A percentile compares a stretch with the other conserved stretches of the same genome.
phyloP scores from a whole-genome alignment of 1,140 invertebrate genomes.

The Camponotus floridanus region DNA sequence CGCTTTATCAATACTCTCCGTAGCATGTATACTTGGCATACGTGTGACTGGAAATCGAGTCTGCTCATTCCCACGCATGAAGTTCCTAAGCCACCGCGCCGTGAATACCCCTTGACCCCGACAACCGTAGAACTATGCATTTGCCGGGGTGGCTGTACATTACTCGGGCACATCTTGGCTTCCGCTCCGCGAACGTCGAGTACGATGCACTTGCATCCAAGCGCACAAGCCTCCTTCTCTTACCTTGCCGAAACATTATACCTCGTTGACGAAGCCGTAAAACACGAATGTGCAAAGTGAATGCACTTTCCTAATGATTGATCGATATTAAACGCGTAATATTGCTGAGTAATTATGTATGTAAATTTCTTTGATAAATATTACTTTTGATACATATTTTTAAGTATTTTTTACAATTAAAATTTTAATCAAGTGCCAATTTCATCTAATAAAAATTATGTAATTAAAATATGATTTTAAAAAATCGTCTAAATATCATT shows the following conservation, averaged over 20 bases:
- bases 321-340: background rate
- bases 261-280: slow-evolving; percentile 13
- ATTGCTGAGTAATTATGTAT: background rate
- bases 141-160: slow-evolving; percentile 54
- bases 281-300: background rate
- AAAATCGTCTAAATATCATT: no score
- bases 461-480: no score
- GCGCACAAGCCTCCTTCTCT: background rate
- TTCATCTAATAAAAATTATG: background rate
- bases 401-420: background rate
- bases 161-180: slow-evolving; percentile 54
- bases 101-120: slow-evolving; percentile 68
- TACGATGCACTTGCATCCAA: slow-evolving; percentile 29
- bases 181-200: slow-evolving; percentile 41
- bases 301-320: background rate
- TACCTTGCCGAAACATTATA: slow-evolving; percentile 2
- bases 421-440: background rate
- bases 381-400: background rate
- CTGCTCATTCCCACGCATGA: slow-evolving; percentile 41
- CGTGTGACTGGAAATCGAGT: slow-evolving; percentile 38
- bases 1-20: slow-evolving; percentile 29
- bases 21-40: background rate
- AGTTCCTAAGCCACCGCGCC: slow-evolving; percentile 47
- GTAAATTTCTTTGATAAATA: background rate
- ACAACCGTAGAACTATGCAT: slow-evolving; percentile 64